Conservation (phyloP, 2,797 vertebrate species). For the Cyprinella venusta region DNA sequence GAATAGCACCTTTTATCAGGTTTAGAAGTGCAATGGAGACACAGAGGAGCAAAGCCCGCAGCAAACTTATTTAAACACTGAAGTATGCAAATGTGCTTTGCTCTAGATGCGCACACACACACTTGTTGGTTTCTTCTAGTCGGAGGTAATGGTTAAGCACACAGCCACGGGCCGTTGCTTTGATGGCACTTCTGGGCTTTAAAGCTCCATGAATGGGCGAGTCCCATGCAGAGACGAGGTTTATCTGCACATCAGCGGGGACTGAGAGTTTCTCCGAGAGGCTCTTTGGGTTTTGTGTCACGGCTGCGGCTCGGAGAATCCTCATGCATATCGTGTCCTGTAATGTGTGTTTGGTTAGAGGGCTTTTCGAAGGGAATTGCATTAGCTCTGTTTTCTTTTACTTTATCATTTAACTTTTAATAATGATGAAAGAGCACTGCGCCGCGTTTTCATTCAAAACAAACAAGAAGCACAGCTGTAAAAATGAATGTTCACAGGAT, state of each 20-base stretch:
- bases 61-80: constrained; percentile 61
- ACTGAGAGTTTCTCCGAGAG: neutral
- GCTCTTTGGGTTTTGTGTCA: constrained; percentile 6
- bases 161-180: constrained; percentile 43
- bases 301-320: neutral
- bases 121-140: too few species aligned
- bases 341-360: constrained; percentile 28
- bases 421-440: constrained; percentile 3
- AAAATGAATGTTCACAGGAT: neutral
- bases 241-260: constrained; percentile 16
- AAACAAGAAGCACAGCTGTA: neutral
- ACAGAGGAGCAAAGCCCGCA: constrained; percentile 24
- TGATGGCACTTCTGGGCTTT: constrained; percentile 42
- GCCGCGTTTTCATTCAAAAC: neutral
- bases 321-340: constrained; percentile 27
- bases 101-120: constrained; percentile 31
- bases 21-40: constrained; percentile 62
- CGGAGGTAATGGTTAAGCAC: too few species aligned
- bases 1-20: constrained; percentile 54
- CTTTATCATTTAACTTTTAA: constrained; percentile 9
- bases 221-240: constrained; percentile 20
- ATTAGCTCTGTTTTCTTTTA: neutral
- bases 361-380: neutral
- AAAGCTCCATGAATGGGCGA: constrained; percentile 25
- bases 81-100: constrained; percentile 60